Evolutionary conservation across 2,888 invertebrate genomes (phyloP), one percentile per base, ranked within the genome.

Genomic region (Criorhina ranunculi): DNA sequence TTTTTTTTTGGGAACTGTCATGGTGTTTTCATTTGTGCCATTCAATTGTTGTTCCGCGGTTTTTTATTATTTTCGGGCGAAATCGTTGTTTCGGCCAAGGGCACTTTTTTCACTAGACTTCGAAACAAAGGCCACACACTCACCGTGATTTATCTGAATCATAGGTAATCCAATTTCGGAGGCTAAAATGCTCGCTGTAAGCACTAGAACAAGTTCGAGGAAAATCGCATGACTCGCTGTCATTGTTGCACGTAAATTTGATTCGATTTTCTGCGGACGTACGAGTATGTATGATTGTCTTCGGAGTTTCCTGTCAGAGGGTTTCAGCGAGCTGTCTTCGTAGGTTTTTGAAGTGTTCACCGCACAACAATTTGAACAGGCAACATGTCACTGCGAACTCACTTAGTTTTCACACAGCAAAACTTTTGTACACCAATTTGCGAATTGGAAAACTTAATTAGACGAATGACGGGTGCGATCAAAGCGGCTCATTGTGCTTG

Each of bases 71-170:
- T 29, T 53, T 53, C 9, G 42, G 24, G 37, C 33, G 15, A 60
- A 60, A 40, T 15, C 15, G 57, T 83, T 46, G 35, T 19, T 42
- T 33, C 33, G 31, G 17, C 46, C 82, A 83, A 83, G 83, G 83
- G 73, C 78, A 62, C 6, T 29, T 35, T 57, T 60, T 37, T 44
- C 24, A 24, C 24, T 4, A 24, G 24, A 24, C 24, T 3, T 24
- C 8, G n/a, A 2, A 73, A 67, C 49, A 72, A 62, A 44, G 31
- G 19, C 8, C 2, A 29, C 37, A 42, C 88, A 89, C 91, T 89
- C 88, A 91, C 91, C 91, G 88, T 90, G 90, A 89, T 90, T 91
- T 87, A 91, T 90, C 89, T 91, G 91, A 88, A 91, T 90, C 86
- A 91, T 87, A 76, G 91, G 89, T 87, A 90, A 87, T 60, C 89